A percentile compares a stretch with the other conserved stretches of the same genome.
These are phyloP conservation scores for Conops quadrifasciatus DNA, from an alignment of 2,888 invertebrate genomes.

Conservation along the genomic window DNA sequence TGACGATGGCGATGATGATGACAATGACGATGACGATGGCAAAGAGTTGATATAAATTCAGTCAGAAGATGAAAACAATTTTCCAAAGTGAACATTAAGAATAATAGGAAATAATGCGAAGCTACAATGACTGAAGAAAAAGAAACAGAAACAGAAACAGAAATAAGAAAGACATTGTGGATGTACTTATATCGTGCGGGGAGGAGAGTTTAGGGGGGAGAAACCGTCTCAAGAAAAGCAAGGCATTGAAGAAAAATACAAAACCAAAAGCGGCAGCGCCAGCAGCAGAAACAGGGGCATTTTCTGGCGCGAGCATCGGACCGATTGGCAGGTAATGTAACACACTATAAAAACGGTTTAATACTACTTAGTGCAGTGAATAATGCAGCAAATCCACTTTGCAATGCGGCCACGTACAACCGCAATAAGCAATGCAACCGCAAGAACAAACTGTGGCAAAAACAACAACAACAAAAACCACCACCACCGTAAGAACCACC, in stretches of 20 bases:
- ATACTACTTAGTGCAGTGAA: conserved; percentile 11
- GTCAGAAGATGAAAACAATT: conserved; percentile 53
- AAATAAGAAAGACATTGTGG: neutral
- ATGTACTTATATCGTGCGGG: neutral
- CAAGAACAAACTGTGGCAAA: neutral
- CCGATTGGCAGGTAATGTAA: conserved; percentile 5
- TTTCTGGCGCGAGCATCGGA: neutral
- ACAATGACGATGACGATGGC: neutral
- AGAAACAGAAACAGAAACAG: neutral
- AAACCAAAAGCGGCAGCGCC: neutral
- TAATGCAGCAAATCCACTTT: conserved; percentile 11
- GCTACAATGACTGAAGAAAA: no score
- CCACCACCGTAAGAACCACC: no score
- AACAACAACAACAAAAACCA: no score
- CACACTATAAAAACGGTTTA: conserved; percentile 5
- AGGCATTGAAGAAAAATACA: neutral
- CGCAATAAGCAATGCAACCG: neutral
- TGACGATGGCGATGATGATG: conserved; percentile 27
- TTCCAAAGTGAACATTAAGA: conserved; percentile 60
- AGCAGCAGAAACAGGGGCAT: neutral
- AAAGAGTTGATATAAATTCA: conserved; percentile 38
- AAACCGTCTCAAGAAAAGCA: conserved; percentile 29
- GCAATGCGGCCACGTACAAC: neutral
- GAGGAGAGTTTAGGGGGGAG: neutral
- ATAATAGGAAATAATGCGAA: conserved; percentile 33